phyloP scores from a whole-genome alignment of 2,113 vertebrate species.

The Panthera tigris region DNA sequence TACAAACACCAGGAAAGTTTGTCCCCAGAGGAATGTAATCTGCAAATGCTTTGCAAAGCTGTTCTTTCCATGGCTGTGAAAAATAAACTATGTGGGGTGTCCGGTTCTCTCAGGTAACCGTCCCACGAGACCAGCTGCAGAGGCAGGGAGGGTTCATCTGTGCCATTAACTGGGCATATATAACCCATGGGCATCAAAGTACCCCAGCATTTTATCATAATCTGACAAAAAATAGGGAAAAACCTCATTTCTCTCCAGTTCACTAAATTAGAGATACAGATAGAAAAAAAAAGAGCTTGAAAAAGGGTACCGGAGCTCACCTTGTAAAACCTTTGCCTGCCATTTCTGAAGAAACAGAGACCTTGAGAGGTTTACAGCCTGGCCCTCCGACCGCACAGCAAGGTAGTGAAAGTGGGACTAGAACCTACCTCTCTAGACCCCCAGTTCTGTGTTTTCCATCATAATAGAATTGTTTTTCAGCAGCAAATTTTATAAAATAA shows the following conservation, averaged over 20 bases:
- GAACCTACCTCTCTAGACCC: background rate
- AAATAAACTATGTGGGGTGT: constrained; percentile 14
- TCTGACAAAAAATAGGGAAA: background rate
- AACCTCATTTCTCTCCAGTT: background rate
- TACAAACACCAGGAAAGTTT: constrained; percentile 44
- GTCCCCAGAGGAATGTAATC: background rate
- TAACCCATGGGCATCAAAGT: background rate
- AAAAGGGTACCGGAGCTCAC: background rate
- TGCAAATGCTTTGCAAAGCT: constrained; percentile 54
- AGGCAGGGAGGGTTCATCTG: background rate
- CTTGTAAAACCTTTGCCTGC: background rate
- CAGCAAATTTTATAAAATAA: background rate
- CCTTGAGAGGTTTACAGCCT: background rate
- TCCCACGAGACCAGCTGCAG: background rate
- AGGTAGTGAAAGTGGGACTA: background rate
- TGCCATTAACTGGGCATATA: background rate
- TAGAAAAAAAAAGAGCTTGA: background rate
- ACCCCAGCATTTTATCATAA: background rate
- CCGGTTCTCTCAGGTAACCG: background rate
- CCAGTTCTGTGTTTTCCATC: background rate
- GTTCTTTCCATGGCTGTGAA: constrained; percentile 9
- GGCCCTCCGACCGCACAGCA: background rate
- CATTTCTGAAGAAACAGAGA: background rate
- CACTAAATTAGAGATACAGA: background rate
- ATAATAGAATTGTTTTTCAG: background rate